Percentiles rank a stretch among this genome's conserved stretches.
Evolutionary conservation across 2,113 vertebrate species (phyloP).

Genomic region (Felis chaus): DNA sequence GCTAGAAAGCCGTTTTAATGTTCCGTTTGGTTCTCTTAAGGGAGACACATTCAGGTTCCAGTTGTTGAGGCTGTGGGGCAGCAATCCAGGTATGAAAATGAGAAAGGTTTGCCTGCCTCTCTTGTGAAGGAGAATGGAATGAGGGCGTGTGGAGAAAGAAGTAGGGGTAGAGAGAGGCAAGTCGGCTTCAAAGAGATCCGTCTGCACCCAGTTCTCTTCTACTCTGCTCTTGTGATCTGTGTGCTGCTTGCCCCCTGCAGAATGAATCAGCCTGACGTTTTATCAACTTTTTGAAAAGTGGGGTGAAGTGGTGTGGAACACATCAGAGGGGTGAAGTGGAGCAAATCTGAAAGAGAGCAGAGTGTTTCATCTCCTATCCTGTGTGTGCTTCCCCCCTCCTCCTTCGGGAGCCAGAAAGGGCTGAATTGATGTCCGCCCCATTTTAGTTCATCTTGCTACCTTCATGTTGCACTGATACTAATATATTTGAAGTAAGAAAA

Average conservation of each 20-base stretch:
- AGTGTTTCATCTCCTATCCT: conserved; percentile 71
- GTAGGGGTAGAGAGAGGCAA: neutral
- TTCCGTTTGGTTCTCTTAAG: conserved; percentile 32
- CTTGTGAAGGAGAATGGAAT: conserved; percentile 57
- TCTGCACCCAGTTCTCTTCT: conserved; percentile 68
- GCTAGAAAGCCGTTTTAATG: neutral
- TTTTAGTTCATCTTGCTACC: conserved; percentile 55
- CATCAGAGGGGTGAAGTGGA: conserved; percentile 78
- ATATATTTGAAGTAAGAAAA: neutral
- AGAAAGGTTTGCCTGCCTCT: conserved; percentile 65
- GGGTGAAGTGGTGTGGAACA: conserved; percentile 79
- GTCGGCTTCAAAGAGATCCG: conserved; percentile 75
- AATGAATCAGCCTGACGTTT: conserved; percentile 82
- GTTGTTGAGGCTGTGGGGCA: conserved; percentile 44
- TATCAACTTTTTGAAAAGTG: conserved; percentile 80
- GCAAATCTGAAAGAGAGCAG: conserved; percentile 80
- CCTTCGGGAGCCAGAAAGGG: conserved; percentile 56
- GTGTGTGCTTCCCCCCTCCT: neutral
- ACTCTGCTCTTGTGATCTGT: conserved; percentile 79
- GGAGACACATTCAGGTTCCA: neutral
- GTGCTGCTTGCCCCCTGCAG: conserved; percentile 68
- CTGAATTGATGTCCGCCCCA: conserved; percentile 54
- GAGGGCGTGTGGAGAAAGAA: conserved; percentile 37
- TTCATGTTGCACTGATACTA: neutral
- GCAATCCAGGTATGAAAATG: conserved; percentile 61